Evolutionary conservation across 2,797 vertebrate genomes (phyloP), one percentile per base, ranked within the genome.

Genomic region (Sebastes cheni): DNA sequence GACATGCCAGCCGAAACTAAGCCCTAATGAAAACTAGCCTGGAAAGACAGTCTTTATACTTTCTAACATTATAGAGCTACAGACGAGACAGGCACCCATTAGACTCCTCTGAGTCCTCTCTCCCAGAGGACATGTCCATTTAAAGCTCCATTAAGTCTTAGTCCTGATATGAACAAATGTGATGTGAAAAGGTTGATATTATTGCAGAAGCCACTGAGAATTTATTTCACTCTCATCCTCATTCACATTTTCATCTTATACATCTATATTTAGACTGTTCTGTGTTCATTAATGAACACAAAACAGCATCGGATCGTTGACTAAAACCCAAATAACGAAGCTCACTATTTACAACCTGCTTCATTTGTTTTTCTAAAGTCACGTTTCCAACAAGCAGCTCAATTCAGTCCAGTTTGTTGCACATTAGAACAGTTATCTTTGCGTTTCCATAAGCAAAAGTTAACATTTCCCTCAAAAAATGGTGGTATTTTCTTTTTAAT

Each of bases 1-100:
- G 89, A 91, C 80, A 75, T 32, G 27, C 1, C 61, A 30, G 65
- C 11, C 34, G 55, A 18, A 79, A 65, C 62, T 84, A 79, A 88
- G 84, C 74, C 71, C 70, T n/a, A 12, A 73, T 84, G 62, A 86
- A 58, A 76, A 58, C 11, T 5, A 69, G 52, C 29, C 64, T 52
- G 70, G 54, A 64, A 79, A 78, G 66, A 60, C 46, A 6, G 27
- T 16, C 10, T 30, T 68, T 71, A 4, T 50, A 42, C 39, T 65
- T 77, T 67, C 36, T 20, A 67, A 77, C 34, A 22, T 20, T 32
- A 32, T 32, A 36, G 29, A 60, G 32, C 54, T 39, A 11, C 27
- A 58, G 29, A 65, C 4, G 5, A 25, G 65, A 74, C 62, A 14
- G 32, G 72, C 42, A 2, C 42, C 65, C 67, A n/a, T 69, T 56